A percentile compares a stretch with the other conserved stretches of the same genome.
Evolutionary conservation across 2,888 invertebrate genomes (phyloP).

Genomic region (Bugula neritina): DNA sequence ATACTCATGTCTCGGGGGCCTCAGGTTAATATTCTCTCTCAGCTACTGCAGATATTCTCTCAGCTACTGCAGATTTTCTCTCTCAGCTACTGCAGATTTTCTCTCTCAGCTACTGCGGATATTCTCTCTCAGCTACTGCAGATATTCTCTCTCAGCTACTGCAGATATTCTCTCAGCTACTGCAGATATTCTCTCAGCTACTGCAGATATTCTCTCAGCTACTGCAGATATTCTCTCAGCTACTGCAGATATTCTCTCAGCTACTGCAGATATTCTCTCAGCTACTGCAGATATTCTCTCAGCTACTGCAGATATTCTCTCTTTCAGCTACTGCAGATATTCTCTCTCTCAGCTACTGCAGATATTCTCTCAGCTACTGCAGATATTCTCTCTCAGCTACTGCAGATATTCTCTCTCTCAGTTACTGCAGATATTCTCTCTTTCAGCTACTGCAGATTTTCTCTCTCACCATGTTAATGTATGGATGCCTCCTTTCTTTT

Average conservation of each 20-base stretch:
- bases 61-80: background rate
- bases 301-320: background rate
- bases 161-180: background rate
- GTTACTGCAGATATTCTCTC: background rate
- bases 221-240: background rate
- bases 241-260: background rate
- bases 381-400: background rate
- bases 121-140: background rate
- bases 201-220: background rate
- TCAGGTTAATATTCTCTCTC: background rate
- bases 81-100: background rate
- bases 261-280: background rate
- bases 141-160: background rate
- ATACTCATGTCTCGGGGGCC: conserved; percentile 22
- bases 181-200: background rate
- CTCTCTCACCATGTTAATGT: no score
- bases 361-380: background rate
- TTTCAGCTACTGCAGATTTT: background rate
- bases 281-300: no score
- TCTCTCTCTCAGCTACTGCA: background rate
- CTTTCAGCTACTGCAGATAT: background rate
- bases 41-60: no score
- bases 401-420: background rate
- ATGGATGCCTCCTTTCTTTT: background rate
- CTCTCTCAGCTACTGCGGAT: background rate